These are phyloP conservation scores for Nerophis lumbriciformis DNA, from an alignment of 2,113 vertebrate genomes.

Conservation along the genomic window DNA sequence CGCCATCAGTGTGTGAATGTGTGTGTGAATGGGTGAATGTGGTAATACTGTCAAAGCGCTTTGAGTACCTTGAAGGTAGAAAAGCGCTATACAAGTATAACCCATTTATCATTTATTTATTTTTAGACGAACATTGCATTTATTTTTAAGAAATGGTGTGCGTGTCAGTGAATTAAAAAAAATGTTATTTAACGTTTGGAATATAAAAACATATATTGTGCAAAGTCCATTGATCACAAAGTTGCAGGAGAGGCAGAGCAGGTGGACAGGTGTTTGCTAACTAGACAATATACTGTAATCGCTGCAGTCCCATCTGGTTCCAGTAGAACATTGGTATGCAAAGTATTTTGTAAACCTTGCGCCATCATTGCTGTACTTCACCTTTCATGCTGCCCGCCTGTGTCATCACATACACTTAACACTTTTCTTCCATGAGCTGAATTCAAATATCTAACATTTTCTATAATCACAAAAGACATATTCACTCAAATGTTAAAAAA, in stretches of 20 bases:
- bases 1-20: too few species aligned
- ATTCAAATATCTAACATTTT: too few species aligned
- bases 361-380: constrained; percentile 25
- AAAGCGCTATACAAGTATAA: too few species aligned
- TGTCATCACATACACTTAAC: background rate
- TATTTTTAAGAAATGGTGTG: too few species aligned
- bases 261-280: constrained; percentile 48
- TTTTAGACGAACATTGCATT: background rate
- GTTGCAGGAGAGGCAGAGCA: constrained; percentile 27
- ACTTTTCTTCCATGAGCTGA: too few species aligned
- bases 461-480: too few species aligned
- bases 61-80: too few species aligned
- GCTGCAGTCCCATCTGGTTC: constrained; percentile 54
- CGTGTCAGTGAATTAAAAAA: too few species aligned
- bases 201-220: constrained; percentile 42
- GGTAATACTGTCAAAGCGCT: too few species aligned
- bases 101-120: background rate
- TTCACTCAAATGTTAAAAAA: too few species aligned
- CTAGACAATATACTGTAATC: constrained; percentile 45
- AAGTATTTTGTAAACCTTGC: constrained; percentile 28
- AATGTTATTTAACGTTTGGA: background rate
- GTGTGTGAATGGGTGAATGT: too few species aligned
- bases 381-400: constrained; percentile 12
- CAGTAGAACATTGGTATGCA: constrained; percentile 58
- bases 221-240: constrained; percentile 56